Base-by-base conservation (phyloP, 2,888 invertebrate species). In the Drosophila bunnanda region DNA sequence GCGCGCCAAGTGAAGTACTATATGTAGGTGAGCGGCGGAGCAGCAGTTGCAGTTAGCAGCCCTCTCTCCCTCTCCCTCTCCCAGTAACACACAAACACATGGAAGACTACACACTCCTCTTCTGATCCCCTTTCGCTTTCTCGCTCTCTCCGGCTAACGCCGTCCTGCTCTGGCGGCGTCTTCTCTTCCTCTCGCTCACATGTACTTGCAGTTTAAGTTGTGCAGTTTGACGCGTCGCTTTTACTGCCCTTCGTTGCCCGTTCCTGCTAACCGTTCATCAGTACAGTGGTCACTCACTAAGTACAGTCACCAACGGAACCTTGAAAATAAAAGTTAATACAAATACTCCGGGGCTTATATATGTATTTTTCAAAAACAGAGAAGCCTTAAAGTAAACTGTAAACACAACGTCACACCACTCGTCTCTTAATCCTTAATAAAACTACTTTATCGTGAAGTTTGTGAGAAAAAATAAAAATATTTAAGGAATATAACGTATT, bases 171-270 rank as follows among this genome's bases (percentile, higher is more conserved):
- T 36, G 39, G 38, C 54, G 12, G 8, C 25, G 20, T 32, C 28
- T 30, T 43, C 25, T 20, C 46, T 38, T 41, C 20, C 32, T 10
- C 43, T 38, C 20, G 3, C 54, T 48, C 50, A 34, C 55, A 43
- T 62, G 50, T 61, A 64, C 56, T 56, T 78, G 75, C 67, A 71
- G 56, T 82, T 75, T 88, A 80, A 67, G 67, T 76, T 83, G 84
- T 86, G 82, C 87, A 83, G 70, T 83, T 78, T 82, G 85, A 84
- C 85, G 88, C 88, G 82, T 76, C 88, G 79, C 81, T 70, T 64
- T 88, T 78, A 81, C 86, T 82, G 75, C 43, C 58, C 56, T 56
- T 52, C 32, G 1, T 20, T 9, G 20, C 52, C 32, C 36, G 10
- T 32, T 34, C 50, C 44, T 22, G 22, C 13, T 22, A 22, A 22